Conservation (phyloP, 2,113 vertebrate species). For the Sakesphorus luctuosus region DNA sequence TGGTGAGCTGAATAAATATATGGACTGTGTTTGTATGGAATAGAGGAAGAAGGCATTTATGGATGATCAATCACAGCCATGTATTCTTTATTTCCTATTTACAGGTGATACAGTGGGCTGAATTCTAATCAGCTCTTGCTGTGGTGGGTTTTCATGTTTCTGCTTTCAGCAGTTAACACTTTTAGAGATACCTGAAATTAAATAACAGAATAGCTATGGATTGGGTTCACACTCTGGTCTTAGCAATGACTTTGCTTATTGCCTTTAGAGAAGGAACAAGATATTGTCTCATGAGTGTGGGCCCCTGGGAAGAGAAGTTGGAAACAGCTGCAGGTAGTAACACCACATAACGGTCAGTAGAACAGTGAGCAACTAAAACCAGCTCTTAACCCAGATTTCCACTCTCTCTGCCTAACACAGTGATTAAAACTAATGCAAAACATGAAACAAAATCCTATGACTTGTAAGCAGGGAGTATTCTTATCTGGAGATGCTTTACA, state of each 20-base stretch:
- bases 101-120: conserved; percentile 26
- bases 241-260: neutral
- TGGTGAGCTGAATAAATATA: neutral
- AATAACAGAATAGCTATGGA: neutral
- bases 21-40: conserved; percentile 16
- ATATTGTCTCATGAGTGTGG: neutral
- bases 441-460: neutral
- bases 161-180: conserved; percentile 44
- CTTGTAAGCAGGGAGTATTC: neutral
- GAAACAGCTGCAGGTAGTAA: neutral
- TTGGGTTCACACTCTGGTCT: neutral
- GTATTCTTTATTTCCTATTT: conserved; percentile 68
- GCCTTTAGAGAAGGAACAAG: neutral
- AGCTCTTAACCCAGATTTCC: neutral
- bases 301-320: neutral
- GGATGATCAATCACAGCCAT: conserved; percentile 49
- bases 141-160: neutral
- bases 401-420: neutral
- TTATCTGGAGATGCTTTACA: neutral
- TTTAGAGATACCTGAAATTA: neutral
- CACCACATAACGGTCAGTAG: neutral
- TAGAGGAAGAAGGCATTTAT: conserved; percentile 21
- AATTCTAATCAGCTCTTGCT: conserved; percentile 63
- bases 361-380: neutral
- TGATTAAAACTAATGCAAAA: neutral